A percentile compares a stretch with the other conserved stretches of the same genome.
Conservation (phyloP, 1,140 invertebrate species). For the Coelopa frigida region DNA sequence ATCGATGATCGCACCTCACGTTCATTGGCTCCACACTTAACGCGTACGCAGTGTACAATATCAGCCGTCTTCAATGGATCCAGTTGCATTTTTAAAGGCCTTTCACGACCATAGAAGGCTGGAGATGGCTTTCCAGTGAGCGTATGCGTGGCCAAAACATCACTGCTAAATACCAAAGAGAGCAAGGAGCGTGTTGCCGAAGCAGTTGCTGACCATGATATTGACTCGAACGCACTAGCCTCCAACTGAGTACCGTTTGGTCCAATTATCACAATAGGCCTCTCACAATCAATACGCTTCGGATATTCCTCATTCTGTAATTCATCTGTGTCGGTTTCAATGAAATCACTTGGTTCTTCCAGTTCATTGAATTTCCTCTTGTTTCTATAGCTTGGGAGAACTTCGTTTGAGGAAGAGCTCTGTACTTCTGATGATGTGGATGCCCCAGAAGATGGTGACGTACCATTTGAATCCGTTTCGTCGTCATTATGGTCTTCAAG, state of each 20-base stretch:
- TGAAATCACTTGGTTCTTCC: too few species aligned
- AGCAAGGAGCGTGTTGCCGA: constrained; percentile 40
- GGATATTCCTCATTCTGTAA: constrained; percentile 21
- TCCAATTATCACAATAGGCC: constrained; percentile 28
- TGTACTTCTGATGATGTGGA: too few species aligned
- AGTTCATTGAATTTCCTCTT: too few species aligned
- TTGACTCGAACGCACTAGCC: constrained; percentile 19
- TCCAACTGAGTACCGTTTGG: constrained; percentile 37
- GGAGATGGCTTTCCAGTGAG: constrained; percentile 45
- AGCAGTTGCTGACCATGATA: constrained; percentile 37
- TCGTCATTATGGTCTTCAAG: too few species aligned
- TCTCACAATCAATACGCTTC: constrained; percentile 5
- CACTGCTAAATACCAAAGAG: constrained; percentile 29
- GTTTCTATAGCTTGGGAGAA: too few species aligned
- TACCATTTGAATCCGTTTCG: too few species aligned
- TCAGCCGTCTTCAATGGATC: constrained; percentile 38
- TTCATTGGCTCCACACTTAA: constrained; percentile 30
- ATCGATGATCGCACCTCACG: constrained; percentile 43
- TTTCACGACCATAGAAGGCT: constrained; percentile 32
- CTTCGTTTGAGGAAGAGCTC: too few species aligned
- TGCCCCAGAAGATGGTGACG: too few species aligned
- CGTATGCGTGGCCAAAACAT: constrained; percentile 42
- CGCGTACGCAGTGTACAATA: constrained; percentile 35
- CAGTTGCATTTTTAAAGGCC: constrained; percentile 32
- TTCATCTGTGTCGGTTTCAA: too few species aligned